A percentile compares a stretch with the other conserved stretches of the same genome.
These are phyloP conservation scores for Pao palembangensis DNA, from an alignment of 2,113 vertebrate genomes.

Conservation along the genomic window DNA sequence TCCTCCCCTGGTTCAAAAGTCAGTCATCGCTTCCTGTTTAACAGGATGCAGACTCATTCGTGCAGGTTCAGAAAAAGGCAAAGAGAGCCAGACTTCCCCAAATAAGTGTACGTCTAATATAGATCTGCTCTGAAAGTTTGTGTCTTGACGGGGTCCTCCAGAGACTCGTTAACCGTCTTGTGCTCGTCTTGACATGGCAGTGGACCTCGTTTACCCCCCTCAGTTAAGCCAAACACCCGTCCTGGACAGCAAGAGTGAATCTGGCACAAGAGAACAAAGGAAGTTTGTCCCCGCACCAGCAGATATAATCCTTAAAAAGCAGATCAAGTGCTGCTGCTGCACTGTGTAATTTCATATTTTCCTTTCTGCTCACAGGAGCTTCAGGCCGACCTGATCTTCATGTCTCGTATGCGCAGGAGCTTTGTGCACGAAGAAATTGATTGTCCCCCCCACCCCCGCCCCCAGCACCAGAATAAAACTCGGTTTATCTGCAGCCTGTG, in stretches of 20 bases:
- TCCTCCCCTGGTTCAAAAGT: constrained; percentile 67
- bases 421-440: constrained; percentile 15
- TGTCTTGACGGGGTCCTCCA: constrained; percentile 41
- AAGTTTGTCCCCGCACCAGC: not conserved
- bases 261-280: constrained; percentile 8
- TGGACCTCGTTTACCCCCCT: constrained; percentile 17
- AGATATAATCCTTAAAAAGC: constrained; percentile 12
- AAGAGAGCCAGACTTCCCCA: constrained; percentile 52
- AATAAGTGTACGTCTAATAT: constrained; percentile 29
- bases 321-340: constrained; percentile 1
- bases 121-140: constrained; percentile 28
- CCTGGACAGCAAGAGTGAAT: constrained; percentile 20
- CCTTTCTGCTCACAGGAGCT: constrained; percentile 2
- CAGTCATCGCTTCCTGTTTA: constrained; percentile 70
- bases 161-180: constrained; percentile 44
- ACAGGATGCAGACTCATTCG: constrained; percentile 65
- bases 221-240: constrained; percentile 16
- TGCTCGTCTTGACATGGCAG: constrained; percentile 41
- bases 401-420: not conserved
- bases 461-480: constrained; percentile 6
- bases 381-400: not conserved
- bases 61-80: constrained; percentile 36
- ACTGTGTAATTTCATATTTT: constrained; percentile 13
- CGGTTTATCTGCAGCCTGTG: constrained; percentile 9
- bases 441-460: too few species aligned